Conservation (phyloP, 2,113 vertebrate genomes). For the Pteruthius melanotis region DNA sequence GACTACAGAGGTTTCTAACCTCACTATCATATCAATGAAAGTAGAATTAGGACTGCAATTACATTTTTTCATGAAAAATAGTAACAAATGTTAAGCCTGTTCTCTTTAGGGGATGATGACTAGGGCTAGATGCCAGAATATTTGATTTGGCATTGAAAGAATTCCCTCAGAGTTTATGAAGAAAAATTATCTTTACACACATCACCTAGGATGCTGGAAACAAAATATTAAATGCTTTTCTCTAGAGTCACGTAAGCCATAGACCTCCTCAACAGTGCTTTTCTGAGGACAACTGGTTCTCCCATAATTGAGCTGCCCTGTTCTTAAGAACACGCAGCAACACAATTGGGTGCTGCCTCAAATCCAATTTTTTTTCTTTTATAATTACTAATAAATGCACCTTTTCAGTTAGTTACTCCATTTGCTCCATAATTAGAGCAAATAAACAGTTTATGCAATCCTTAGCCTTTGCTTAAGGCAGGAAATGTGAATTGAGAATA, state of each 20-base stretch:
- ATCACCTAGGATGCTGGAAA: not conserved
- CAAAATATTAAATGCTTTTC: not conserved
- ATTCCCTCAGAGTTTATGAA: not conserved
- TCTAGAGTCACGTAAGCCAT: not conserved
- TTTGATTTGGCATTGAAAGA: not conserved
- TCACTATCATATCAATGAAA: not conserved
- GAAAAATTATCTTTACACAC: not conserved
- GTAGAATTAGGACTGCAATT: not conserved
- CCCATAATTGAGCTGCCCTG: not conserved
- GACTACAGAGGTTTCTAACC: not conserved
- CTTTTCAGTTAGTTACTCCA: not conserved
- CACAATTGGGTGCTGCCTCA: not conserved
- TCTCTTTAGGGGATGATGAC: not conserved
- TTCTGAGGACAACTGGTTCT: not conserved
- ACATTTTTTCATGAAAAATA: not conserved
- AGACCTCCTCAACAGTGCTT: not conserved
- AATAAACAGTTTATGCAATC: not conserved
- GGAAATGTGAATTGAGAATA: not conserved
- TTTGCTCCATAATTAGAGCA: not conserved
- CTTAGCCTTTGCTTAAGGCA: not conserved
- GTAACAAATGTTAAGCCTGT: not conserved
- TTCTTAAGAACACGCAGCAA: not conserved
- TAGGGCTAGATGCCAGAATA: not conserved
- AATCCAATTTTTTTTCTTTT: not conserved
- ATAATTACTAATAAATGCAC: not conserved